Conservation (phyloP, 2,888 invertebrate species). For the Abscondita cerata region DNA sequence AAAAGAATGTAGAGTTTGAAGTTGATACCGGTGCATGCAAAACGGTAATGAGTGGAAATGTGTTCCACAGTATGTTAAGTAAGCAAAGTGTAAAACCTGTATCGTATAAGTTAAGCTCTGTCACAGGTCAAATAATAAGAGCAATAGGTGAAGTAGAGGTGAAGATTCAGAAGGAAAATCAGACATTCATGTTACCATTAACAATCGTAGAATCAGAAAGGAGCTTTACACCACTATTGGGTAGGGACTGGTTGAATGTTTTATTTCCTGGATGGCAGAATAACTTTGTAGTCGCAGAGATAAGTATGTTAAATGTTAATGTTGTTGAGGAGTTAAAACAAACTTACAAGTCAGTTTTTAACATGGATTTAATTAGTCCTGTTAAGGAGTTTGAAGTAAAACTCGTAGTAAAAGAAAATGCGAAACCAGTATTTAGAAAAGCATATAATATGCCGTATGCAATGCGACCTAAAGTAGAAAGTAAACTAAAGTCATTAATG, state of each 20-base stretch:
- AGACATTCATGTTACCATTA: conserved; percentile 1
- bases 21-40: no score
- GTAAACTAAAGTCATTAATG: conserved; percentile 1
- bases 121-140: no score
- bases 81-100: no score
- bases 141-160: no score
- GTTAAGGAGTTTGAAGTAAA: no score
- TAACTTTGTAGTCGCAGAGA: not conserved
- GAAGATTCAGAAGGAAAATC: not conserved
- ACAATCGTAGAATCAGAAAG: not conserved
- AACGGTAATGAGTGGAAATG: no score
- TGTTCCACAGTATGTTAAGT: no score
- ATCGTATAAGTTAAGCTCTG: no score
- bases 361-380: not conserved
- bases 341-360: not conserved
- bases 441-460: not conserved
- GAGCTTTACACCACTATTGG: not conserved
- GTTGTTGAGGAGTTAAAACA: not conserved
- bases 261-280: not conserved
- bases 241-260: conserved; percentile 1
- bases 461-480: not conserved
- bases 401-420: not conserved
- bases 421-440: not conserved
- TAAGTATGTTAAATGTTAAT: not conserved
- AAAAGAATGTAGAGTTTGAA: no score